Conservation (phyloP, 2,113 vertebrate species). For the Psephotus haematonotus region DNA sequence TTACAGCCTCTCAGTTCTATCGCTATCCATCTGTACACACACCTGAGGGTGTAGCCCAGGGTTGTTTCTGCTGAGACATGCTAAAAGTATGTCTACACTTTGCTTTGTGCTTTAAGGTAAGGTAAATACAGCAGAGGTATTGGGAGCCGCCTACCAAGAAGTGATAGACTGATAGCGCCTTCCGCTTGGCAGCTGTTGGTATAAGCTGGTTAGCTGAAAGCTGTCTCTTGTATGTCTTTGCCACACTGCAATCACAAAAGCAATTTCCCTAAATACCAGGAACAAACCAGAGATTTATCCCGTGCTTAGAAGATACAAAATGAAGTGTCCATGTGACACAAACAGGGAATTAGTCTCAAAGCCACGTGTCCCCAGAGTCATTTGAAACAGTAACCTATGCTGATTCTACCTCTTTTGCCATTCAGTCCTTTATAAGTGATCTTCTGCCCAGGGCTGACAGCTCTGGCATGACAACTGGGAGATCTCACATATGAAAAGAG, state of each 20-base stretch:
- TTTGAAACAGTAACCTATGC: rapidly evolving
- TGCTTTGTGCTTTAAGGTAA: background rate
- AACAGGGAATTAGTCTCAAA: background rate
- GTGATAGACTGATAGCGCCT: rapidly evolving
- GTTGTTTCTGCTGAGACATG: background rate
- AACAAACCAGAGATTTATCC: background rate
- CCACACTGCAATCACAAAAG: background rate
- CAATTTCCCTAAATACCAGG: background rate
- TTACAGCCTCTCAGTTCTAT: background rate
- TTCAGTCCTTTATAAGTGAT: background rate
- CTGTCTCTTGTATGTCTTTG: background rate
- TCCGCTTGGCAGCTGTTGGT: background rate
- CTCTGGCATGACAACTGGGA: background rate
- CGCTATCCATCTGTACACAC: background rate
- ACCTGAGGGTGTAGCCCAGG: background rate
- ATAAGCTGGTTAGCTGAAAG: background rate
- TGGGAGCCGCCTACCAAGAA: background rate
- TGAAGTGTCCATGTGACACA: background rate
- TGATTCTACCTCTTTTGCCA: background rate
- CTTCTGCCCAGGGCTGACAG: background rate
- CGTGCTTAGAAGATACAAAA: background rate
- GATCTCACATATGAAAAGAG: background rate
- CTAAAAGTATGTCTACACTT: background rate
- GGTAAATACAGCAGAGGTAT: rapidly evolving
- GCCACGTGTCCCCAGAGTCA: background rate